A percentile compares a stretch with the other conserved stretches of the same genome.
Evolutionary conservation across 2,888 invertebrate genomes (phyloP).

Genomic region (Pogonocherus hispidulus): DNA sequence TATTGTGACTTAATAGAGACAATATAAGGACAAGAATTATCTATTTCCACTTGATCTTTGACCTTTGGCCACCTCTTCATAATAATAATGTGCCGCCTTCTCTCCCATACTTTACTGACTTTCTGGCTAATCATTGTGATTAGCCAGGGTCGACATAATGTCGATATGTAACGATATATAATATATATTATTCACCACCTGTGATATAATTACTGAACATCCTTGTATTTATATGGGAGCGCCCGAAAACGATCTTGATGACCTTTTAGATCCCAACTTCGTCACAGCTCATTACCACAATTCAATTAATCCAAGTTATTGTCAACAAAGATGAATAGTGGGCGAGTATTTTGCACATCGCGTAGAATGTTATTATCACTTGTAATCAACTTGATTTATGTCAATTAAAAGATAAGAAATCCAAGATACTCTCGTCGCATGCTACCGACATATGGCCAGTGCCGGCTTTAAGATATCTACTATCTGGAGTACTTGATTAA

Average conservation of each 20-base stretch:
- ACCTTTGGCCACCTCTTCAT: too few relatives aligned
- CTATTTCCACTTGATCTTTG: too few relatives aligned
- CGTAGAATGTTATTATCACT: not conserved
- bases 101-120: too few relatives aligned
- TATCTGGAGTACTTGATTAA: not conserved
- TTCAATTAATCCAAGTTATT: not conserved
- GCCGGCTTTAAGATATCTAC: not conserved
- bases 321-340: not conserved
- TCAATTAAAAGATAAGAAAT: slow-evolving; percentile 30
- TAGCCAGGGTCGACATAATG: too few relatives aligned
- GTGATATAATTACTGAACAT: too few relatives aligned
- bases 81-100: too few relatives aligned
- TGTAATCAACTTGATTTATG: slow-evolving; percentile 12
- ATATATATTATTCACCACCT: too few relatives aligned
- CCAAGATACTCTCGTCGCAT: slow-evolving; percentile 9
- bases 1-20: too few relatives aligned
- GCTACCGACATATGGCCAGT: slow-evolving; percentile 20
- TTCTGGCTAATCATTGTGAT: too few relatives aligned
- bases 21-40: too few relatives aligned
- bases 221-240: too few relatives aligned
- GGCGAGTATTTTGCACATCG: not conserved
- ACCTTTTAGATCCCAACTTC: not conserved
- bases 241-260: not conserved
- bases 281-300: not conserved
- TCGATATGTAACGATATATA: too few relatives aligned